Base-by-base conservation (phyloP, 2,113 vertebrate genomes). In the Holacanthus passer region DNA sequence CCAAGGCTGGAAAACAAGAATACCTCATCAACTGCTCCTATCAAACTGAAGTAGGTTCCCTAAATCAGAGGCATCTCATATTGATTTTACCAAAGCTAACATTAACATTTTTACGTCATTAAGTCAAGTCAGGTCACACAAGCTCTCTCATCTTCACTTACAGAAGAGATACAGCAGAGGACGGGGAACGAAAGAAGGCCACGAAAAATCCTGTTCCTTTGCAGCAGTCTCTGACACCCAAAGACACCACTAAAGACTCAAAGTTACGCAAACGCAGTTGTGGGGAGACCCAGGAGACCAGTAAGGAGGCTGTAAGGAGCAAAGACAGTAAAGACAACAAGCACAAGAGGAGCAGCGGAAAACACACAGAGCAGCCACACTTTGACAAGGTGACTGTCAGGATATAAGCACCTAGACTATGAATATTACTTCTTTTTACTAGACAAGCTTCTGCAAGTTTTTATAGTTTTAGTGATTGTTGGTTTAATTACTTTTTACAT, bases 281-380 rank as follows among this genome's bases (percentile, higher is more conserved):
- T 10, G 90, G 2, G 2, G 95, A 95, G 31, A 73, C 69, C 0
- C 53, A 73, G 14, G 35, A 81, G 29, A 67, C 77, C 47, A 75
- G 70, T 1, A 93, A 62, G 39, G 87, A 89, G 59, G 59, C 85
- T 37, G 90, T 58, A 71, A 94, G 74, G 81, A 85, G 5, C 48
- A 91, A 94, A 47, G 81, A 83, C 27, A 67, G n/a, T n/a, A n/a
- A n/a, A n/a, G n/a, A 89, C 12, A 0, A 83, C 81, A 97, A 96
- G 93, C 95, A 95, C 93, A 96, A 91, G 90, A 96, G 92, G 87
- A 88, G 81, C 69, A 93, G 94, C 27, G 93, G 72, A 66, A 96
- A 93, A 73, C 76, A 65, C 16, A 13, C 43, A 0, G 93, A 96
- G 29, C 84, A 72, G 41, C 65, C 75, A 0, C 85, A 87, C 2